A percentile compares a stretch with the other conserved stretches of the same genome.
These are phyloP conservation scores for Cordilura impudica DNA, from an alignment of 2,888 invertebrate genomes.

Conservation along the genomic window DNA sequence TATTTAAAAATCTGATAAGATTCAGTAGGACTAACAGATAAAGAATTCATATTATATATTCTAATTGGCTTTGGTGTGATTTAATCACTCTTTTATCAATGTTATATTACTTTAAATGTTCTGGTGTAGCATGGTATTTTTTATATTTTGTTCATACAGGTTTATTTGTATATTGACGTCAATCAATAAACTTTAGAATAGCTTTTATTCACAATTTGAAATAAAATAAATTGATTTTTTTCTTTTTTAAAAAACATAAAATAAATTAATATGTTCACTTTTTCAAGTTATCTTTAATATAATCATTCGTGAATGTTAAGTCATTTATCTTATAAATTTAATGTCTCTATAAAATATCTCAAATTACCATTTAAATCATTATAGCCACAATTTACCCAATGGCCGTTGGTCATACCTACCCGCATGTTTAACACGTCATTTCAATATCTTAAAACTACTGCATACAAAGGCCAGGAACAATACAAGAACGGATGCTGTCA, in stretches of 20 bases:
- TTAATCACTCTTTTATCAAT: too few relatives aligned
- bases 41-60: too few relatives aligned
- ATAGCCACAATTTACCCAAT: conserved; percentile 12
- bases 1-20: too few relatives aligned
- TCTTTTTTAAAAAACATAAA: conserved; percentile 32
- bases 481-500: conserved; percentile 60
- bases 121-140: too few relatives aligned
- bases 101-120: too few relatives aligned
- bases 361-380: conserved; percentile 41
- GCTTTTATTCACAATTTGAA: background rate
- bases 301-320: conserved; percentile 42
- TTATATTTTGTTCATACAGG: too few relatives aligned
- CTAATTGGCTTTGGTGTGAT: too few relatives aligned
- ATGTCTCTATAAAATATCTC: conserved; percentile 47
- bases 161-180: too few relatives aligned
- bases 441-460: conserved; percentile 33
- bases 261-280: conserved; percentile 47
- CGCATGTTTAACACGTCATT: conserved; percentile 44
- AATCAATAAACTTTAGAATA: background rate
- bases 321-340: conserved; percentile 51
- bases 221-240: conserved; percentile 30
- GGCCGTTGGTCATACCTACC: conserved; percentile 16
- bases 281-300: too few relatives aligned
- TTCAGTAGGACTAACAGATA: too few relatives aligned
- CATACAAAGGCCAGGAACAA: conserved; percentile 10